These are phyloP conservation scores for Tachycineta bicolor DNA, from an alignment of 2,113 vertebrate genomes.

Conservation along the genomic window DNA sequence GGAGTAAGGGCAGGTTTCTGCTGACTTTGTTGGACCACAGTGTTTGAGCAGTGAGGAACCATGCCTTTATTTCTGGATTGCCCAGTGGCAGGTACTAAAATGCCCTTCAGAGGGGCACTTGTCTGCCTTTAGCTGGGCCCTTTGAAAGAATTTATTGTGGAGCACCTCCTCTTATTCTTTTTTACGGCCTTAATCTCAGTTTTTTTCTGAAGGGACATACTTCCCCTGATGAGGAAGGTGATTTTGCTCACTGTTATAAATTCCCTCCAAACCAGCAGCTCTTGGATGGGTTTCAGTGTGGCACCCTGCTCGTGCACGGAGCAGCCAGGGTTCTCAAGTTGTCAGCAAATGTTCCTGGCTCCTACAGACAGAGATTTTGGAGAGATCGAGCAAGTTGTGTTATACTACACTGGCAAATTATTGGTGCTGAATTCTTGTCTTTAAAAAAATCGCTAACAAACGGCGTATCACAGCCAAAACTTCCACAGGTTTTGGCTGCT, in stretches of 20 bases:
- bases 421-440: too few species aligned
- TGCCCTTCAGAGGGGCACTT: background rate
- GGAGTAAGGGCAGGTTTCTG: constrained; percentile 17
- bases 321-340: background rate
- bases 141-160: background rate
- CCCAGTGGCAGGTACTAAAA: background rate
- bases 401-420: background rate
- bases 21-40: background rate
- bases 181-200: background rate
- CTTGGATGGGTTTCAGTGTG: background rate
- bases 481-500: background rate
- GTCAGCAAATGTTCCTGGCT: background rate
- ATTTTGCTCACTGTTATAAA: background rate
- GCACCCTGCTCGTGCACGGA: background rate
- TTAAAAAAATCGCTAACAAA: background rate
- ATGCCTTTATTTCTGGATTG: background rate
- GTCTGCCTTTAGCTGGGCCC: background rate
- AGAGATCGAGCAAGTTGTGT: background rate
- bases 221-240: background rate
- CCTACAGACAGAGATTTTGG: background rate
- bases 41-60: background rate
- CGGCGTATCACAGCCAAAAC: background rate
- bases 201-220: background rate
- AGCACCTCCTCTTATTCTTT: background rate
- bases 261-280: background rate